These are phyloP conservation scores for Benthosema pterotum DNA, from an alignment of 2,797 vertebrate genomes.

Conservation along the genomic window DNA sequence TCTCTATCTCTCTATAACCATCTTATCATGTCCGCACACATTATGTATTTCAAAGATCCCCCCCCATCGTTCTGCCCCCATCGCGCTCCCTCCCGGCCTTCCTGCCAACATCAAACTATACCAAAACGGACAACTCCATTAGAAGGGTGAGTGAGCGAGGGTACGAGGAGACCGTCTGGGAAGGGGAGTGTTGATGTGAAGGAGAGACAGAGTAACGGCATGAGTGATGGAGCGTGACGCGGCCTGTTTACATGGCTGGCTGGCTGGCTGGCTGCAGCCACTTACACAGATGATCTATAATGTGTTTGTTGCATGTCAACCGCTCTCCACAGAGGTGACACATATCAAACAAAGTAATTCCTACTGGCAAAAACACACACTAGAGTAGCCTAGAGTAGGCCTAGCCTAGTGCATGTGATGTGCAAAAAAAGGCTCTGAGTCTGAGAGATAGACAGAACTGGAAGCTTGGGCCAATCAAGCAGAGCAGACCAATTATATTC, in stretches of 20 bases:
- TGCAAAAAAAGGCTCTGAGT: no score
- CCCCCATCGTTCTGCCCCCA: constrained; percentile 1
- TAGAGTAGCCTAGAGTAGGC: no score
- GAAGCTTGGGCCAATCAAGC: constrained; percentile 17
- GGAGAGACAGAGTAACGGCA: constrained; percentile 28
- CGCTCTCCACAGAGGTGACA: constrained; percentile 20
- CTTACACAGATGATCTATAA: constrained; percentile 54
- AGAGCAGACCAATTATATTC: constrained; percentile 11
- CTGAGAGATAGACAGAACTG: neutral
- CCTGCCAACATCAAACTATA: neutral
- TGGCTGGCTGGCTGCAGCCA: constrained; percentile 25
- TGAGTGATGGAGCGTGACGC: constrained; percentile 44
- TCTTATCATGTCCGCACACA: neutral
- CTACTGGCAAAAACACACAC: neutral
- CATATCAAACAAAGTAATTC: neutral
- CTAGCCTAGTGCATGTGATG: no score
- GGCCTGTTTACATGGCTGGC: constrained; percentile 46
- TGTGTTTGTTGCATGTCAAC: constrained; percentile 28
- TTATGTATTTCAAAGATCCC: neutral
- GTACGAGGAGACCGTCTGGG: constrained; percentile 2
- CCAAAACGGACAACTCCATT: constrained; percentile 2
- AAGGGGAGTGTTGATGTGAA: constrained; percentile 2
- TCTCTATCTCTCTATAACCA: neutral
- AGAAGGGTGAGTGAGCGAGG: constrained; percentile 1
- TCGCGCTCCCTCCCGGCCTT: neutral